Evolutionary conservation across 2,113 vertebrate genomes (phyloP).

Genomic region (Cavia aperea): DNA sequence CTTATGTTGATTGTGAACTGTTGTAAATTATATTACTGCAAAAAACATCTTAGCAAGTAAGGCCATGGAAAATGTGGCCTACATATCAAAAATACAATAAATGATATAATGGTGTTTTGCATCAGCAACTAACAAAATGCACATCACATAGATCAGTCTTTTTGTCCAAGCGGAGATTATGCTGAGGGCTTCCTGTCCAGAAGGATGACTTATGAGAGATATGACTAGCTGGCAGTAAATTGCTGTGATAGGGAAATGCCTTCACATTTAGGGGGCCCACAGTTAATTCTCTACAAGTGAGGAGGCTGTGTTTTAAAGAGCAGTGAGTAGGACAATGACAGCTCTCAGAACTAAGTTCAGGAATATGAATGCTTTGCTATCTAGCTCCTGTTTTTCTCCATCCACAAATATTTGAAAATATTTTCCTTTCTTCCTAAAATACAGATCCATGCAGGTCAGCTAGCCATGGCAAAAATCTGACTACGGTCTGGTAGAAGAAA

Average conservation of each 20-base stretch:
- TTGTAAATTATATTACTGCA: neutral
- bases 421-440: neutral
- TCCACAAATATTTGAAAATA: slow-evolving; percentile 1
- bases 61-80: neutral
- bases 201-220: slow-evolving; percentile 24
- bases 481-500: neutral
- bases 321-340: neutral
- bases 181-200: neutral
- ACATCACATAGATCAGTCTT: neutral
- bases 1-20: neutral
- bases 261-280: slow-evolving; percentile 49
- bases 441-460: neutral
- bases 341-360: slow-evolving; percentile 7
- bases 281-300: slow-evolving; percentile 49
- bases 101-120: slow-evolving; percentile 2
- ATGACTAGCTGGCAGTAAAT: slow-evolving; percentile 31
- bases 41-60: slow-evolving; percentile 12
- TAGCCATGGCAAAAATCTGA: neutral
- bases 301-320: slow-evolving; percentile 37
- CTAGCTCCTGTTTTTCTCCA: neutral
- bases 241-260: slow-evolving; percentile 36
- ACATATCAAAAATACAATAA: slow-evolving; percentile 34
- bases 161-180: neutral
- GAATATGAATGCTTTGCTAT: slow-evolving; percentile 12
- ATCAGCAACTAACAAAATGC: slow-evolving; percentile 1